A percentile compares a stretch with the other conserved stretches of the same genome.
Conservation (phyloP, 2,113 vertebrate genomes). For the Passer montanus region DNA sequence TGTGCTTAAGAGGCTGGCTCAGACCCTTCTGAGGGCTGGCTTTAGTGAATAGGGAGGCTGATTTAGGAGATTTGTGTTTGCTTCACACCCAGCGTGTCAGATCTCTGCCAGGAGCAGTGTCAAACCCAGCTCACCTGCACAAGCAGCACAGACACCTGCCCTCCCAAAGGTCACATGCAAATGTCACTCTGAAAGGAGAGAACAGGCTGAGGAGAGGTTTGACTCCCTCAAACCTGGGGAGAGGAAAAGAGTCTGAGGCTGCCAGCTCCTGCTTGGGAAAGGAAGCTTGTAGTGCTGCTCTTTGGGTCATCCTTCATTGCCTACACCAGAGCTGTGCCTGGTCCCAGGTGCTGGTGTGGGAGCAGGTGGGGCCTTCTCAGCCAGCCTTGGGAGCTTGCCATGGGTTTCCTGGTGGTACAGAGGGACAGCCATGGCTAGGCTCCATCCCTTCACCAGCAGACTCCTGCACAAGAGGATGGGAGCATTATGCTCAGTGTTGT, state of each 20-base stretch:
- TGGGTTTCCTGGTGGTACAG: not conserved
- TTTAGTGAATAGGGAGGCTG: not conserved
- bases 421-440: not conserved
- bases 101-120: not conserved
- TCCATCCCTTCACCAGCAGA: not conserved
- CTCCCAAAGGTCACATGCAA: not conserved
- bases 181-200: not conserved
- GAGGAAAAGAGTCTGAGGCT: not conserved
- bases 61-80: not conserved
- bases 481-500: fast-evolving
- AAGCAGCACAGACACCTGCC: not conserved
- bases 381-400: not conserved
- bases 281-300: not conserved
- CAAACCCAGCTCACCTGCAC: not conserved
- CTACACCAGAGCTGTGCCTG: not conserved
- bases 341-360: not conserved
- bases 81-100: not conserved
- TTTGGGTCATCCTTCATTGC: fast-evolving
- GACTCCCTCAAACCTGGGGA: not conserved
- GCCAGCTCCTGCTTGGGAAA: not conserved
- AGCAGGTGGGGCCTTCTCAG: not conserved
- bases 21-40: not conserved
- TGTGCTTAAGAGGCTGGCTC: not conserved
- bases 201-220: not conserved
- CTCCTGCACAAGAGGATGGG: not conserved